Conservation (phyloP, 2,888 invertebrate species). For the Noctua janthe region DNA sequence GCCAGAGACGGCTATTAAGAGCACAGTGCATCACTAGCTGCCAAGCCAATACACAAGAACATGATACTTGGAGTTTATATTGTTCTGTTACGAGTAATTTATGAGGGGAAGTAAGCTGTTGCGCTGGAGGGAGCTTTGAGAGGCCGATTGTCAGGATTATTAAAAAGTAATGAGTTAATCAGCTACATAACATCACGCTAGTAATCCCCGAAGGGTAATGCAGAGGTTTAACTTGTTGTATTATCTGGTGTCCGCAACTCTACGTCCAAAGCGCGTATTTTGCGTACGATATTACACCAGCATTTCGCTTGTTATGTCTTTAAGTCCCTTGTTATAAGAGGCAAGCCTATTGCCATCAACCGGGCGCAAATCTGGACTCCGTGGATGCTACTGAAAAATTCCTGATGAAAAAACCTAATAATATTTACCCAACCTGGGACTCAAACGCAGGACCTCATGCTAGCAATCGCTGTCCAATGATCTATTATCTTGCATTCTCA, state of each 20-base stretch:
- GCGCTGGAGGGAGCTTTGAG: slow-evolving; percentile 2
- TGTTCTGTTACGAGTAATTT: slow-evolving; percentile 41
- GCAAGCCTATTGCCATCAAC: background rate
- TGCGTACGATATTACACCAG: background rate
- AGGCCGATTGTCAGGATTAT: background rate
- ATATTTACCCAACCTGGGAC: background rate
- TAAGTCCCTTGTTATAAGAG: background rate
- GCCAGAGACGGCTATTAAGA: slow-evolving; percentile 57
- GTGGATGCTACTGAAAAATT: background rate
- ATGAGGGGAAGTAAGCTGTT: slow-evolving; percentile 30
- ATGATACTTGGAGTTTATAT: slow-evolving; percentile 31
- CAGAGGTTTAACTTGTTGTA: background rate
- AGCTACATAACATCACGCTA: background rate
- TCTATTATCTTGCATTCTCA: background rate
- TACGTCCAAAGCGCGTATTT: too few relatives aligned
- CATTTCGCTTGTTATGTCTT: background rate
- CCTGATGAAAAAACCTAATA: background rate
- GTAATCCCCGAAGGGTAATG: background rate
- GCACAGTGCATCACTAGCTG: slow-evolving; percentile 42
- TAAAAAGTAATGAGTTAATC: background rate
- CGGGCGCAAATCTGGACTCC: background rate
- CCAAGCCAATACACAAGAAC: slow-evolving; percentile 46
- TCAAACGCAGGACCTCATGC: background rate
- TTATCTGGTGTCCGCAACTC: too few relatives aligned
- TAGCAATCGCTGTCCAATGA: background rate